phyloP scores from a whole-genome alignment of 64 coral and sea anemone species.

The Montipora sp. region DNA sequence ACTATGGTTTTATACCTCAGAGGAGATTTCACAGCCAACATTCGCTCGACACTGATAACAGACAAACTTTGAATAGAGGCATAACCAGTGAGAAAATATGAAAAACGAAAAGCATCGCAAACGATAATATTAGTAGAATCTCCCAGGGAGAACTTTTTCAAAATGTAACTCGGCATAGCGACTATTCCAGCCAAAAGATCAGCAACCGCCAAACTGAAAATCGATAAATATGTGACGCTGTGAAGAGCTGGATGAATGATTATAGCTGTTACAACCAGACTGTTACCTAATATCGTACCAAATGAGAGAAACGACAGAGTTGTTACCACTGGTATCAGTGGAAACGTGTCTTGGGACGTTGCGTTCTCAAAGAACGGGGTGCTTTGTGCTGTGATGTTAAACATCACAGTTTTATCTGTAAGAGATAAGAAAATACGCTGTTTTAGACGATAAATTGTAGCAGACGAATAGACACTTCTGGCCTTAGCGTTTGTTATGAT shows the following conservation, averaged over 20 bases:
- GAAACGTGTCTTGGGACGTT: neutral
- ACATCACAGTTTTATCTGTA: neutral
- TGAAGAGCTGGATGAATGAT: slow-evolving; percentile 72
- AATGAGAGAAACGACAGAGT: slow-evolving; percentile 59
- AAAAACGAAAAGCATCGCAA: slow-evolving; percentile 25
- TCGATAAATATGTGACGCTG: slow-evolving; percentile 67
- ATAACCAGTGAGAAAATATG: too few relatives aligned
- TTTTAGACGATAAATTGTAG: too few relatives aligned
- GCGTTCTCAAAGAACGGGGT: neutral
- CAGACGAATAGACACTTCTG: too few relatives aligned
- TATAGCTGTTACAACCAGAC: slow-evolving; percentile 64
- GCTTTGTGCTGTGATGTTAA: too few relatives aligned
- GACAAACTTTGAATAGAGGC: slow-evolving; percentile 82
- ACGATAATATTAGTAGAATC: slow-evolving; percentile 40
- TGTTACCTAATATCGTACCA: slow-evolving; percentile 58
- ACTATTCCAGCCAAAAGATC: slow-evolving; percentile 76
- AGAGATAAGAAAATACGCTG: neutral
- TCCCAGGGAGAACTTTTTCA: slow-evolving; percentile 66
- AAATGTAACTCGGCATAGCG: slow-evolving; percentile 83
- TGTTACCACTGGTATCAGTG: slow-evolving; percentile 40
- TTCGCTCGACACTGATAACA: slow-evolving; percentile 89
- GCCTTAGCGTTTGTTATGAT: too few relatives aligned
- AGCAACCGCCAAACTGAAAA: slow-evolving; percentile 80
- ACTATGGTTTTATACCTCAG: slow-evolving; percentile 74
- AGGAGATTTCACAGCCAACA: slow-evolving; percentile 76